These are phyloP conservation scores for Keiferia lycopersicella DNA, from an alignment of 2,888 invertebrate species.

Conservation along the genomic window DNA sequence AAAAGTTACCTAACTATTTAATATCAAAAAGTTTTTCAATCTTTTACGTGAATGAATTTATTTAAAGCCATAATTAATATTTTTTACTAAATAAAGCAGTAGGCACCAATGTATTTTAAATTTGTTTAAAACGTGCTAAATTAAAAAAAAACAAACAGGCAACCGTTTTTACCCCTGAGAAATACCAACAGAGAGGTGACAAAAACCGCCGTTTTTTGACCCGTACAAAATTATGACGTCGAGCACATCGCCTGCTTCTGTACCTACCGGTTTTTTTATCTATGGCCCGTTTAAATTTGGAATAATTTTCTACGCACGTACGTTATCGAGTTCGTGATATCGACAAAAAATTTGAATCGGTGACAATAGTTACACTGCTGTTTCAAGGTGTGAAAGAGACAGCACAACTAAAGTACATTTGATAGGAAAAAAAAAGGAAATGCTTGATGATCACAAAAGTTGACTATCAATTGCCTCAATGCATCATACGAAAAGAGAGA, in stretches of 20 bases:
- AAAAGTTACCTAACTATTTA: too few species aligned
- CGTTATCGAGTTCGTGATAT: conserved; percentile 57
- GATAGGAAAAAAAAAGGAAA: conserved; percentile 3
- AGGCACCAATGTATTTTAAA: too few species aligned
- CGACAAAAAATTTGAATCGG: conserved; percentile 53
- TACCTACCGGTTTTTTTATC: neutral
- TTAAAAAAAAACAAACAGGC: conserved; percentile 23
- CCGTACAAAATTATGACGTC: conserved; percentile 56
- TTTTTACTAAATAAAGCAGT: too few species aligned
- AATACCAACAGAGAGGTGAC: conserved; percentile 50
- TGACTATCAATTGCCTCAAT: neutral
- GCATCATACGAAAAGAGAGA: too few species aligned
- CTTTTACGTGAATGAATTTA: neutral
- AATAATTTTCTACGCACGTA: conserved; percentile 63
- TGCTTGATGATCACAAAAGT: conserved; percentile 20
- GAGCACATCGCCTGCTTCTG: conserved; percentile 54
- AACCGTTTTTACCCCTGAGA: conserved; percentile 40
- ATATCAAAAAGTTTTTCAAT: neutral
- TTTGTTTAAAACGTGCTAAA: conserved; percentile 7
- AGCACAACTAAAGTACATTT: neutral
- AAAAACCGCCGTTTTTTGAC: conserved; percentile 50
- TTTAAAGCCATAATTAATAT: neutral
- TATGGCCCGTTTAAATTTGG: conserved; percentile 28
- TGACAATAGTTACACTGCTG: conserved; percentile 41
- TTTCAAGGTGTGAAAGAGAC: conserved; percentile 29